Evolutionary conservation across 2,888 invertebrate genomes (phyloP).

Genomic region (Noctuana brunneofusca): DNA sequence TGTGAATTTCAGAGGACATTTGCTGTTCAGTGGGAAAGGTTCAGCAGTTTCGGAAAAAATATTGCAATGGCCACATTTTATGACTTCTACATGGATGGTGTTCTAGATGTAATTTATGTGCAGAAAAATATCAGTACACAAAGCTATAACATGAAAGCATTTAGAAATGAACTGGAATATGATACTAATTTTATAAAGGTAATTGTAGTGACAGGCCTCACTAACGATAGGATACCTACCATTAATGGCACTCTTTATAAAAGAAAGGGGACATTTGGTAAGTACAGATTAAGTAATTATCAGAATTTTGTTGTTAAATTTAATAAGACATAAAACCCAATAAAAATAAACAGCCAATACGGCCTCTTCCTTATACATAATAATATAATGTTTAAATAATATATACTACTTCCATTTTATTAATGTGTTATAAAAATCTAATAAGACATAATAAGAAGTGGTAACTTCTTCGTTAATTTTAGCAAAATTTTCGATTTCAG

Average conservation of each 20-base stretch:
- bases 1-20: conserved; percentile 89
- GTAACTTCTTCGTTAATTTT: too few relatives aligned
- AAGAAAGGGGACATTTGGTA: conserved; percentile 90
- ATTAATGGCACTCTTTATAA: conserved; percentile 89
- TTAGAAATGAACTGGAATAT: conserved; percentile 93
- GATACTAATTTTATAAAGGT: conserved; percentile 94
- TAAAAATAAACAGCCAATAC: too few relatives aligned
- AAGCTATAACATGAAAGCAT: conserved; percentile 87
- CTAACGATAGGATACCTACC: conserved; percentile 87
- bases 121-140: conserved; percentile 76
- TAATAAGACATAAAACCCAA: too few relatives aligned
- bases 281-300: conserved; percentile 39
- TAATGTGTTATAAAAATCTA: too few relatives aligned
- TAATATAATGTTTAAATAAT: too few relatives aligned
- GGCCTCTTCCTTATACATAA: too few relatives aligned
- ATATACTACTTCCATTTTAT: too few relatives aligned
- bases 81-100: conserved; percentile 96
- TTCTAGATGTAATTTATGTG: conserved; percentile 93
- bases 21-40: conserved; percentile 88
- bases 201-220: conserved; percentile 93
- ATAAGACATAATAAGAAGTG: too few relatives aligned
- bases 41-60: conserved; percentile 87
- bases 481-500: conserved; percentile 48
- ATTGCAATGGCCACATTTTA: conserved; percentile 95
- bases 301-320: too few relatives aligned